Percentiles rank a stretch among this genome's conserved stretches.
These are phyloP conservation scores for Virgularia gustaviana DNA, from an alignment of 92 coral and sea anemone species.

Conservation along the genomic window DNA sequence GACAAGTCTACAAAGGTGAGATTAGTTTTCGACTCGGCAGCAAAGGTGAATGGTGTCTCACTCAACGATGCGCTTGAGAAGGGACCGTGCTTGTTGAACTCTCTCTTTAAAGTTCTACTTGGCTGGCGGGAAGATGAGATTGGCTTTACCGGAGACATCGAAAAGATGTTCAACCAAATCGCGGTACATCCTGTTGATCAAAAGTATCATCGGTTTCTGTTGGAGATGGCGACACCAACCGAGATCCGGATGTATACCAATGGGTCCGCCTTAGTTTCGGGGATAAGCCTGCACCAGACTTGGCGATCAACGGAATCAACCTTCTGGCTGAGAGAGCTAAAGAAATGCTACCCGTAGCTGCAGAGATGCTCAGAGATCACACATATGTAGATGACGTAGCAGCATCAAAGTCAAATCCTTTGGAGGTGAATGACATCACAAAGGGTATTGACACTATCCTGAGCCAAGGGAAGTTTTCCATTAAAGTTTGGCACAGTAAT, in stretches of 20 bases:
- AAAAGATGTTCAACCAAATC: too few species aligned
- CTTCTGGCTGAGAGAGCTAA: conserved; percentile 1
- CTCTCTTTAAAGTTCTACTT: too few species aligned
- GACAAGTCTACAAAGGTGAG: conserved; percentile 1
- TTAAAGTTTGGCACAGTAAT: conserved; percentile 2
- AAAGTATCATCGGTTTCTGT: too few species aligned
- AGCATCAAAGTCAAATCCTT: neutral
- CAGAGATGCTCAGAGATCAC: neutral
- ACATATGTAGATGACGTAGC: conserved; percentile 6
- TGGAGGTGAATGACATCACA: neutral
- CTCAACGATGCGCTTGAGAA: too few species aligned
- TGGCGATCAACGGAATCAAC: too few species aligned
- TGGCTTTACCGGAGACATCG: too few species aligned
- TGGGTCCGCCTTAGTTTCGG: too few species aligned
- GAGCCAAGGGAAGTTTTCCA: neutral
- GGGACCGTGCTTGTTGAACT: too few species aligned
- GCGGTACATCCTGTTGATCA: neutral
- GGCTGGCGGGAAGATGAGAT: too few species aligned
- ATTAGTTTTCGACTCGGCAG: neutral
- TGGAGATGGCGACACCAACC: too few species aligned
- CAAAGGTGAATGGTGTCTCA: neutral
- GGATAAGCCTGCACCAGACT: too few species aligned
- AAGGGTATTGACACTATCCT: neutral
- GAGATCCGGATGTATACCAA: too few species aligned
- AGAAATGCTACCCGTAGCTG: neutral